These are phyloP conservation scores for Penaeus chinensis DNA, from an alignment of 1,140 invertebrate species.

Conservation along the genomic window DNA sequence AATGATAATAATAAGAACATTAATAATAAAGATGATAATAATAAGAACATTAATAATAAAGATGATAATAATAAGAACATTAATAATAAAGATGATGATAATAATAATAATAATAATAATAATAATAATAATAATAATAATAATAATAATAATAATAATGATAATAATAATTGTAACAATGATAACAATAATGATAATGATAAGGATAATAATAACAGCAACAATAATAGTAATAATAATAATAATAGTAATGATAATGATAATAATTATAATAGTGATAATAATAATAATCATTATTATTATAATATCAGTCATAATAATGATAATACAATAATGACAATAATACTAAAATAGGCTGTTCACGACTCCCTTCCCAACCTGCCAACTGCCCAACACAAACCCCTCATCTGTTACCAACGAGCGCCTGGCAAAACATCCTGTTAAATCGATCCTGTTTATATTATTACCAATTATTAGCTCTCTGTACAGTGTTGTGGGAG, in stretches of 20 bases:
- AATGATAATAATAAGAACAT: too few species aligned
- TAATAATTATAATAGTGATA: background rate
- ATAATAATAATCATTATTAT: background rate
- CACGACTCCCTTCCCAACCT: too few species aligned
- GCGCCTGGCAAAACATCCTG: too few species aligned
- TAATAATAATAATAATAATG: slow-evolving; percentile 23
- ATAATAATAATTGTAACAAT: background rate
- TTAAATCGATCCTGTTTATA: too few species aligned
- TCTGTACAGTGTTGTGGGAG: too few species aligned
- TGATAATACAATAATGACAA: slow-evolving; percentile 2
- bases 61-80: slow-evolving; percentile 15
- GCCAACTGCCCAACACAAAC: too few species aligned
- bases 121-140: slow-evolving; percentile 13
- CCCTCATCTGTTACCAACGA: too few species aligned
- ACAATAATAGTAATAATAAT: background rate
- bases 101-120: slow-evolving; percentile 15
- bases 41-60: slow-evolving; percentile 11
- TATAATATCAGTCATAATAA: slow-evolving; percentile 1
- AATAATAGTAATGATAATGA: background rate
- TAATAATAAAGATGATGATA: slow-evolving; percentile 13
- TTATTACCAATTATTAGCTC: too few species aligned
- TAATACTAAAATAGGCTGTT: background rate
- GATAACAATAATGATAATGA: background rate
- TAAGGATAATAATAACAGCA: background rate
- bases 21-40: too few species aligned